Evolutionary conservation across 2,888 invertebrate genomes (phyloP).

Genomic region (Candidula unifasciata): DNA sequence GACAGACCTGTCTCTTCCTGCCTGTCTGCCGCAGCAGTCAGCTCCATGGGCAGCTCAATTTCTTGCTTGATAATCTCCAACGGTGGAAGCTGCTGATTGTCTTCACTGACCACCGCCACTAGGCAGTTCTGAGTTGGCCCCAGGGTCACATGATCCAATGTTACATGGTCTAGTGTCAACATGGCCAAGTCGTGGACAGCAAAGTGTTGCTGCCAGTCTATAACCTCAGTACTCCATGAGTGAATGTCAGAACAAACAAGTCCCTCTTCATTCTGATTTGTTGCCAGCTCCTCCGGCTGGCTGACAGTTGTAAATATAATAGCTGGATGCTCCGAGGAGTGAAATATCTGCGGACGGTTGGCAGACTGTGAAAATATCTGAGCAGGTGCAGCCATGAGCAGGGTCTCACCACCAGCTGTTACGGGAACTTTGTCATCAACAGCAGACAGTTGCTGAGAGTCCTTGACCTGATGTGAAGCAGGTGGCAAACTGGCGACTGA

Average conservation of each 20-base stretch:
- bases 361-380: neutral
- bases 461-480: neutral
- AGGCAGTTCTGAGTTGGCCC: conserved; percentile 25
- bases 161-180: conserved; percentile 30
- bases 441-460: neutral
- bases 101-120: conserved; percentile 43
- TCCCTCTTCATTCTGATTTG: neutral
- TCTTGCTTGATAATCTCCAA: conserved; percentile 26
- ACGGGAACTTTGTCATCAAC: neutral
- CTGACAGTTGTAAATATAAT: conserved; percentile 25
- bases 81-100: neutral
- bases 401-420: neutral
- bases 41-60: neutral
- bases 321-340: conserved; percentile 11
- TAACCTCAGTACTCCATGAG: conserved; percentile 22
- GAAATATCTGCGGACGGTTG: neutral
- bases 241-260: conserved; percentile 4
- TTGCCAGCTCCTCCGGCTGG: conserved; percentile 1
- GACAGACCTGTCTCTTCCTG: neutral
- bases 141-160: conserved; percentile 20
- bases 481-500: neutral
- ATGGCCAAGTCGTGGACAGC: conserved; percentile 17
- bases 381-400: neutral
- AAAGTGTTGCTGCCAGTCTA: conserved; percentile 38
- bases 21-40: neutral